Evolutionary conservation across 2,113 vertebrate genomes (phyloP), one percentile per base, ranked within the genome.

Genomic region (Protomyctophum bolini): DNA sequence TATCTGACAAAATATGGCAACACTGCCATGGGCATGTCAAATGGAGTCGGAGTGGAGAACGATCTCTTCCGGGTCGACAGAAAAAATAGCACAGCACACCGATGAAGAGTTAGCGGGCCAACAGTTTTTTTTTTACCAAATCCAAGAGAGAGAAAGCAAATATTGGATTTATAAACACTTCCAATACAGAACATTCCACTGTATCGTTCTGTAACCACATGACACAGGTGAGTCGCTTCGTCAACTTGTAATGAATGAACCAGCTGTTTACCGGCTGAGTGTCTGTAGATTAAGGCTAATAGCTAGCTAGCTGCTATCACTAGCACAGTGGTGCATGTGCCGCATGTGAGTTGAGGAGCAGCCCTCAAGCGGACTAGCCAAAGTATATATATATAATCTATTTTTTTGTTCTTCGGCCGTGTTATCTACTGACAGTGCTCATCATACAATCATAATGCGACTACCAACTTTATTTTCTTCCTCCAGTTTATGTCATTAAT

Each of bases 31-130:
- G 21, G 21, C 33, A 41, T 41, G 3, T 41, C 33, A 41, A 41
- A 41, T 41, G 33, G 33, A 41, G 7, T 11, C 9, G 0, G 3
- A n/a, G 14, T 4, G 4, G 57, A 1, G 0, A 3, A 3, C 33
- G 0, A 81, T 86, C 78, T 72, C 77, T 91, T 90, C 91, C 89
- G 91, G 89, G 87, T 88, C 88, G 75, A 14, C 10, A 28, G 28
- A 60, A 56, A 56, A 72, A 56, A 49, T 6, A 2, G 33, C 33
- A 73, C 77, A 83, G 83, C 86, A 60, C 84, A 77, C 74, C 80
- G 69, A 75, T 80, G 80, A 80, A 60, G 81, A 89, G 85, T 79
- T 88, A 91, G 48, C 80, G 76, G 85, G 78, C 75, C 86, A 41
- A 41, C 11, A 28, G 55, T 0, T 52, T 64, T 58, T 0, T 52